Conservation (phyloP, 2,113 vertebrate genomes). For the Gracilinanus agilis region DNA sequence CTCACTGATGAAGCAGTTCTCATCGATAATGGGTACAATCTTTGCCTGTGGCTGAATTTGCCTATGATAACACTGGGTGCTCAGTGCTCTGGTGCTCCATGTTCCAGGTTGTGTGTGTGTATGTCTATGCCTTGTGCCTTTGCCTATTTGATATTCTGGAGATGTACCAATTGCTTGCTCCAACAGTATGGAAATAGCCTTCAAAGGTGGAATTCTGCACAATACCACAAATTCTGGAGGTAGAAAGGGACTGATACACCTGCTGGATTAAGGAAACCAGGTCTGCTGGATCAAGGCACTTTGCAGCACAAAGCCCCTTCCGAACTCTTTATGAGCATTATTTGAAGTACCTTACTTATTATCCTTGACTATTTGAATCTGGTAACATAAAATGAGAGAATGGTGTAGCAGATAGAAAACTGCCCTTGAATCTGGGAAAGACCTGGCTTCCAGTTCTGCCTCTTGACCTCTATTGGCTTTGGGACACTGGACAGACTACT, state of each 20-base stretch:
- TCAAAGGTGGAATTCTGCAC: neutral
- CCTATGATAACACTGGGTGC: neutral
- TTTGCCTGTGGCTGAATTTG: neutral
- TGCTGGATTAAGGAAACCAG: neutral
- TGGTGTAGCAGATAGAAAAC: neutral
- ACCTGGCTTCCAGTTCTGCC: neutral
- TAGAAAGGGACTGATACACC: neutral
- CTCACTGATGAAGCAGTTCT: neutral
- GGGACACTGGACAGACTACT: neutral
- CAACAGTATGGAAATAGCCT: neutral
- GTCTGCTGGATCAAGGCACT: neutral
- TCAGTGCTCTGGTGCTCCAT: neutral
- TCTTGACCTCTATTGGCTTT: neutral
- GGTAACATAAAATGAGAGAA: neutral
- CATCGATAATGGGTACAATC: neutral
- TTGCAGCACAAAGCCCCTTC: neutral
- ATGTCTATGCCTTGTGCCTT: neutral
- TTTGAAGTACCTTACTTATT: neutral
- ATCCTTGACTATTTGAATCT: neutral
- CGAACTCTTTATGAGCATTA: neutral
- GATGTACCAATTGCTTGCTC: neutral
- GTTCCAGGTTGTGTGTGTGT: neutral
- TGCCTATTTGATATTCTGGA: neutral
- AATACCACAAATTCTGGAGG: neutral
- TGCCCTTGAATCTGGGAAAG: neutral